A percentile compares a stretch with the other conserved stretches of the same genome.
Conservation (phyloP, 2,113 vertebrate species). For the Hydropotes inermis region DNA sequence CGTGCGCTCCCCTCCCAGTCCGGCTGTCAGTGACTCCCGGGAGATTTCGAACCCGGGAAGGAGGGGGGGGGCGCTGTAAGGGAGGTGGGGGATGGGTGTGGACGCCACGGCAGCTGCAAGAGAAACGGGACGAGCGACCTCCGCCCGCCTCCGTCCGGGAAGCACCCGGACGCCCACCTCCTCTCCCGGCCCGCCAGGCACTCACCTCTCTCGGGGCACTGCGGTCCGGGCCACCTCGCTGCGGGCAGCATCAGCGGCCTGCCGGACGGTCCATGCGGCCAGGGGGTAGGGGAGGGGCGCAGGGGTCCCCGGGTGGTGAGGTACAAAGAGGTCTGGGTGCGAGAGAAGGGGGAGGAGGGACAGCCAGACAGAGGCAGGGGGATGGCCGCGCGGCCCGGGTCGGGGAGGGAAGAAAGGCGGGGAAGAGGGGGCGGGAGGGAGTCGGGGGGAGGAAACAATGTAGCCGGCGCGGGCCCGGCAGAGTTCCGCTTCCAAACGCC, state of each 20-base stretch:
- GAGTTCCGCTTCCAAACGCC: conserved; percentile 72
- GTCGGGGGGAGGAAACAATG: conserved; percentile 72
- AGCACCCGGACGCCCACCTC: neutral
- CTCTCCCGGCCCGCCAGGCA: neutral
- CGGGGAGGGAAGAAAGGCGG: conserved; percentile 47
- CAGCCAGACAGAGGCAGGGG: neutral
- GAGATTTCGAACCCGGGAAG: conserved; percentile 55
- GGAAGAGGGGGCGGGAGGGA: conserved; percentile 26
- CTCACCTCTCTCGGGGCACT: conserved; percentile 66
- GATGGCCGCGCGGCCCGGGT: conserved; percentile 29
- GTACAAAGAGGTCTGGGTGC: neutral
- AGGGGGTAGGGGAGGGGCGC: conserved; percentile 21
- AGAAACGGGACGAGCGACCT: neutral
- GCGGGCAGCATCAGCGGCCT: conserved; percentile 63
- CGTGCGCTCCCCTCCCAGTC: neutral
- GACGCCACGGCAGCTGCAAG: neutral
- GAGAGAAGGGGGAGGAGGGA: neutral
- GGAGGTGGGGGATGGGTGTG: conserved; percentile 40
- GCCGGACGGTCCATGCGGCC: conserved; percentile 59
- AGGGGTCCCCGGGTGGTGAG: neutral
- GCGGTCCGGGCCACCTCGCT: conserved; percentile 55
- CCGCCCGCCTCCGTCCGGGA: neutral
- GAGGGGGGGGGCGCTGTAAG: neutral
- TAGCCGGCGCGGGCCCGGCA: conserved; percentile 61
- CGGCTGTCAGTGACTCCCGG: conserved; percentile 49